Percentiles rank a stretch among this genome's conserved stretches.
Conservation (phyloP, 2,888 invertebrate species). For the Mechanitis messenoides region DNA sequence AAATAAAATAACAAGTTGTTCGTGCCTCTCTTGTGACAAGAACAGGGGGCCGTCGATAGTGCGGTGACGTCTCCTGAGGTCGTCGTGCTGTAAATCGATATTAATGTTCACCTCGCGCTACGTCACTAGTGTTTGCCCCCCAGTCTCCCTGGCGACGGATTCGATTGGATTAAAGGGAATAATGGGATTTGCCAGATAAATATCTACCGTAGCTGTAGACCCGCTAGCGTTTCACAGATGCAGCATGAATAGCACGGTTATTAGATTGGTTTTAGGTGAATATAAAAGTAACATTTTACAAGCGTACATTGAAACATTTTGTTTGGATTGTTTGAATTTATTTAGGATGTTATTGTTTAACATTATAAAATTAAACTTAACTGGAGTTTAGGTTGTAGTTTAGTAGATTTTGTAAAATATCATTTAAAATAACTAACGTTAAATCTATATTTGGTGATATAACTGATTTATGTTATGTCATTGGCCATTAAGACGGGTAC, state of each 20-base stretch:
- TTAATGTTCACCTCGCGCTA: constrained; percentile 33
- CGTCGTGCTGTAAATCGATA: constrained; percentile 47
- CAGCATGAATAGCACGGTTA: constrained; percentile 1
- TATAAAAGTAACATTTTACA: no score
- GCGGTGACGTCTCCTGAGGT: constrained; percentile 39
- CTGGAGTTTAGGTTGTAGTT: no score
- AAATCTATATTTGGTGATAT: no score
- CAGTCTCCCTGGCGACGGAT: constrained; percentile 65
- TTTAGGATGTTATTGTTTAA: no score
- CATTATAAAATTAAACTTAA: no score
- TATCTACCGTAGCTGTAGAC: constrained; percentile 17
- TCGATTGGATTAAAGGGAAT: constrained; percentile 43
- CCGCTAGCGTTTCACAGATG: constrained; percentile 4
- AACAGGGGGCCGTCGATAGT: constrained; percentile 28
- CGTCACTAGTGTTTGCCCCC: constrained; percentile 62
- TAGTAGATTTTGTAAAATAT: no score
- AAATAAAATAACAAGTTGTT: not conserved
- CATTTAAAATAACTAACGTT: no score
- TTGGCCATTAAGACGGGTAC: no score
- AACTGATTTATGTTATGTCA: no score
- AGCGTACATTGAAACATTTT: no score
- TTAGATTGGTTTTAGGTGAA: no score
- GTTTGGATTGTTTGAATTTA: no score
- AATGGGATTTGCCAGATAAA: constrained; percentile 28
- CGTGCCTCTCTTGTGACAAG: not conserved